Percentiles rank a stretch among this genome's conserved stretches.
phyloP scores from a whole-genome alignment of 2,113 vertebrate species.

The Gnathochromis pfefferi region DNA sequence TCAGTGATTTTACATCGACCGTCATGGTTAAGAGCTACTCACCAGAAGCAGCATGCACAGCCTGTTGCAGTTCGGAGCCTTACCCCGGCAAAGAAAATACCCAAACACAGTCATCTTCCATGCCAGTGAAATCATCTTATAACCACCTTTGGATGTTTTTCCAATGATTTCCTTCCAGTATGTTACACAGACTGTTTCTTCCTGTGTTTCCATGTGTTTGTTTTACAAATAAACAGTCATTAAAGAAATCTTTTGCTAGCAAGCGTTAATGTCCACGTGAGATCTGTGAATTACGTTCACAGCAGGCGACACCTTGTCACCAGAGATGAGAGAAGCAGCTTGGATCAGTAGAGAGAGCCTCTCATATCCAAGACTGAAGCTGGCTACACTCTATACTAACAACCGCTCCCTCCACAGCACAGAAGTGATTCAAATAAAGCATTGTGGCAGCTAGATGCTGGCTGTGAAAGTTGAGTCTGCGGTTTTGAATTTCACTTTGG shows the following conservation, averaged over 20 bases:
- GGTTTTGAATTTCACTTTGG: neutral
- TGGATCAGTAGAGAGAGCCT: conserved; percentile 10
- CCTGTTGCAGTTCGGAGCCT: neutral
- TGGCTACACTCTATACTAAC: conserved; percentile 31
- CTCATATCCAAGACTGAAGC: conserved; percentile 46
- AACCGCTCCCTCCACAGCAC: conserved; percentile 20
- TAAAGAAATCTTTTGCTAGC: neutral
- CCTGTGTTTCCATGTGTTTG: neutral
- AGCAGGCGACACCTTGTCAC: conserved; percentile 40
- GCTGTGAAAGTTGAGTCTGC: conserved; percentile 17
- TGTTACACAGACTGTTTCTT: neutral
- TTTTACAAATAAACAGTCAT: neutral
- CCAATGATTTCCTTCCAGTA: neutral
- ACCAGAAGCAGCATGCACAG: neutral
- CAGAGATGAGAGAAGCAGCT: conserved; percentile 48
- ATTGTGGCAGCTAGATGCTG: neutral
- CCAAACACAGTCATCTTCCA: neutral
- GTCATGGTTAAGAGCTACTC: neutral
- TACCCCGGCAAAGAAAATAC: neutral
- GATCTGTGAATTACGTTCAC: conserved; percentile 22
- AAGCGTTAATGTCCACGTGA: conserved; percentile 11
- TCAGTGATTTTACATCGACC: conserved; percentile 51
- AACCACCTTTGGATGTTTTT: neutral
- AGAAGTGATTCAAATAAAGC: conserved; percentile 18
- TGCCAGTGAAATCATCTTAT: neutral